A percentile compares a stretch with the other conserved stretches of the same genome.
These are phyloP conservation scores for Catharus fuscescens DNA, from an alignment of 2,113 vertebrate species.

Conservation along the genomic window DNA sequence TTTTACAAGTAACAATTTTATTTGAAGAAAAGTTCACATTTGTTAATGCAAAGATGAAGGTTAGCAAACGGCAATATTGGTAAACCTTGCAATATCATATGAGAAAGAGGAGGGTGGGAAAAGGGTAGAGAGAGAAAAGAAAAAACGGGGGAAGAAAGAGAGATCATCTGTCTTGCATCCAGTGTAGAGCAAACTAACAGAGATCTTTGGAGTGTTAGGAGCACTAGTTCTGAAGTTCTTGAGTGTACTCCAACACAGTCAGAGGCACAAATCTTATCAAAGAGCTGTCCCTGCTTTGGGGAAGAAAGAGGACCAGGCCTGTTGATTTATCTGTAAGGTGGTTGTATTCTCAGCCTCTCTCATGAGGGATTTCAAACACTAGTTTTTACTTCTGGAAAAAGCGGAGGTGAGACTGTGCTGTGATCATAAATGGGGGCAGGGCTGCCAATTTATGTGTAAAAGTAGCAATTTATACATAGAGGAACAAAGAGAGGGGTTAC, in stretches of 20 bases:
- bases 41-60: background rate
- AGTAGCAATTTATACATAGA: background rate
- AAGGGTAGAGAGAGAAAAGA: background rate
- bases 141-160: background rate
- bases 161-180: background rate
- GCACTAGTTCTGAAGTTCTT: background rate
- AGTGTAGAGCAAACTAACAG: accelerated
- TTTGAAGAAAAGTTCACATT: background rate
- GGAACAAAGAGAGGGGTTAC: background rate
- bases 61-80: background rate
- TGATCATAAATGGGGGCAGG: background rate
- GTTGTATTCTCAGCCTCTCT: background rate
- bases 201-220: background rate
- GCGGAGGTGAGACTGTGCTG: background rate
- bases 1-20: background rate
- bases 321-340: background rate
- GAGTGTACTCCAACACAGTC: accelerated
- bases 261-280: background rate
- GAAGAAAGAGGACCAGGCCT: background rate
- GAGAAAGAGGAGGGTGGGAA: background rate
- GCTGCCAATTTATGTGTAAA: background rate
- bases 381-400: background rate
- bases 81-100: background rate
- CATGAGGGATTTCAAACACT: background rate
- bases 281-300: background rate